Evolutionary conservation across 92 coral and sea anemone species (phyloP).

Genomic region (Umimayanthus chanpuru): DNA sequence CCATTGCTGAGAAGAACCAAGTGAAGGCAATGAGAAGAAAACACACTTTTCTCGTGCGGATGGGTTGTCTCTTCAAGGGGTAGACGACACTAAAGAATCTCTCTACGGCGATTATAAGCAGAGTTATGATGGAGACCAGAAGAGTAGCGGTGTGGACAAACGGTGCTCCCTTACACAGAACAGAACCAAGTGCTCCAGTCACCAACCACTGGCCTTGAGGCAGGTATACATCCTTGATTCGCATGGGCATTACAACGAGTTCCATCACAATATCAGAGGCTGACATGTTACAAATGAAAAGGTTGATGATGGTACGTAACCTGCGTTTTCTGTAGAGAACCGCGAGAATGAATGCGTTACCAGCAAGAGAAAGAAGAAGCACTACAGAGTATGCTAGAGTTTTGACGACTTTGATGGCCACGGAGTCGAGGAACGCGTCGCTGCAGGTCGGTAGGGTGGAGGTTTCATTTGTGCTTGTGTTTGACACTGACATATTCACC

Average conservation of each 20-base stretch:
- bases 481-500: slow-evolving; percentile 15
- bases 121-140: slow-evolving; percentile 50
- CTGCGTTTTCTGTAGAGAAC: slow-evolving; percentile 46
- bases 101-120: slow-evolving; percentile 59
- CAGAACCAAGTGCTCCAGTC: slow-evolving; percentile 40
- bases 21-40: slow-evolving; percentile 44
- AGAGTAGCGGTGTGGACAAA: slow-evolving; percentile 21
- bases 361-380: slow-evolving; percentile 41
- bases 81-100: slow-evolving; percentile 59
- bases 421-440: slow-evolving; percentile 27
- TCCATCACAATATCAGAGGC: slow-evolving; percentile 50
- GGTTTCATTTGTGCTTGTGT: not conserved
- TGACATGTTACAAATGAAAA: slow-evolving; percentile 63
- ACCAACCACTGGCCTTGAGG: slow-evolving; percentile 45
- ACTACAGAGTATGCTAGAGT: slow-evolving; percentile 36
- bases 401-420: slow-evolving; percentile 46
- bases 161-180: slow-evolving; percentile 43
- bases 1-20: slow-evolving; percentile 39
- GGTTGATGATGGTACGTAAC: slow-evolving; percentile 53
- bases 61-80: slow-evolving; percentile 42
- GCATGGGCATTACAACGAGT: slow-evolving; percentile 33
- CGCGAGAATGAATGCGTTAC: slow-evolving; percentile 42
- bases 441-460: not conserved
- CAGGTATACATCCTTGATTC: slow-evolving; percentile 35
- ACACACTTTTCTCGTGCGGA: slow-evolving; percentile 40